Evolutionary conservation across 2,888 invertebrate genomes (phyloP).

Genomic region (Platypus cylindrus): DNA sequence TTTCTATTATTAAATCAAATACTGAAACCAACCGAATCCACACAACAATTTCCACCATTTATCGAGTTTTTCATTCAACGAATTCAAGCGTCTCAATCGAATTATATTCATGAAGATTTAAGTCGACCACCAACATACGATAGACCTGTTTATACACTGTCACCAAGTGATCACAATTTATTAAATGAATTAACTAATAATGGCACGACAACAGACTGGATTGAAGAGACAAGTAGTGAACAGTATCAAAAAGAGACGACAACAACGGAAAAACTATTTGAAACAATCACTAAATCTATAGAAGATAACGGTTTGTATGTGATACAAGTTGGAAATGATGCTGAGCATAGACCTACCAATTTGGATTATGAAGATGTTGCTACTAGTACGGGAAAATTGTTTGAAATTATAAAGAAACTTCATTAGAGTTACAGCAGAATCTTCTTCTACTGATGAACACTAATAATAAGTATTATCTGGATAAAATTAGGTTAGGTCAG

Average conservation of each 20-base stretch:
- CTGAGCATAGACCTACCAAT: background rate
- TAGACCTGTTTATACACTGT: conserved; percentile 26
- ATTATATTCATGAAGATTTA: conserved; percentile 47
- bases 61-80: conserved; percentile 56
- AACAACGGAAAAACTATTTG: conserved; percentile 6
- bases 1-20: conserved; percentile 1
- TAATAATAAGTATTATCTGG: no score
- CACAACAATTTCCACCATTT: conserved; percentile 49
- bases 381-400: conserved; percentile 18
- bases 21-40: conserved; percentile 17
- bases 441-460: no score
- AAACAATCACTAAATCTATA: conserved; percentile 2
- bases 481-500: no score
- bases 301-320: background rate
- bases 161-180: conserved; percentile 20
- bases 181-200: conserved; percentile 7
- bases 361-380: conserved; percentile 18
- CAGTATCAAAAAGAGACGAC: no score
- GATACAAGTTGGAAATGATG: background rate
- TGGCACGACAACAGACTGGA: conserved; percentile 4
- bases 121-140: conserved; percentile 34
- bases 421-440: no score
- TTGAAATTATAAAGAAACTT: conserved; percentile 15
- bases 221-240: conserved; percentile 2
- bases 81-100: conserved; percentile 56